Evolutionary conservation across 2,888 invertebrate species (phyloP), one percentile per base, ranked within the genome.

Genomic region (Caenorhabditis doughertyi): DNA sequence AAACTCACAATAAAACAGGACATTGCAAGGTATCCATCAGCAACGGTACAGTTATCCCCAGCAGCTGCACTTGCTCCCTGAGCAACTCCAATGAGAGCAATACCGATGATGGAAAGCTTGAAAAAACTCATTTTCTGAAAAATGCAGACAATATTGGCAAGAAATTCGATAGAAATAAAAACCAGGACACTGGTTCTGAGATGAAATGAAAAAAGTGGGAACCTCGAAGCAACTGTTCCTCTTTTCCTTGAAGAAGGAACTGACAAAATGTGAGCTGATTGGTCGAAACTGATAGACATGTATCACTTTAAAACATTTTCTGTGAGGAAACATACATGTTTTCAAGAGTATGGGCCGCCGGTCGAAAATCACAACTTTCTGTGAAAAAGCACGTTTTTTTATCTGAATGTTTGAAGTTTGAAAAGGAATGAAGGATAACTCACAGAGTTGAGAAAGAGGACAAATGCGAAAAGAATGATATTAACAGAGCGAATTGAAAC

Each of bases 51-150:
- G 16, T 74, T 53, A 11, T 13, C 9, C 13, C 25, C 35, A 42
- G 74, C 42, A 13, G 56, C 74, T n/a, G 58, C 18, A 58, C 58
- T 74, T 13, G 76, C 60, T 56, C 27, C 76, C 1, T 60, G 18
- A 29, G 42, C 27, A 16, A 25, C 21, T 1, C 39, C 58, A 0
- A 76, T 3, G 13, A 76, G 16, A 8, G 27, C 49, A 3, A 32
- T 18, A 29, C 67, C 58, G 23, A 68, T 18, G 35, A 68, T 21
- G 18, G 25, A 13, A 32, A 58, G 23, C 0, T 47, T 35, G 49
- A 58, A 18, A 47, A 67, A 35, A 39, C 1, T 51, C 64, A 64
- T 73, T 53, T 21, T 18, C 64, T 64, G 44, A 21, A 62, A 62
- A 21, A 18, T 35, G 7, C 9, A 9, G 32, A 32, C 9, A 4